Evolutionary conservation across 1,140 invertebrate species (phyloP), one percentile per base, ranked within the genome.

Genomic region (Daktulosphaira vitifoliae): DNA sequence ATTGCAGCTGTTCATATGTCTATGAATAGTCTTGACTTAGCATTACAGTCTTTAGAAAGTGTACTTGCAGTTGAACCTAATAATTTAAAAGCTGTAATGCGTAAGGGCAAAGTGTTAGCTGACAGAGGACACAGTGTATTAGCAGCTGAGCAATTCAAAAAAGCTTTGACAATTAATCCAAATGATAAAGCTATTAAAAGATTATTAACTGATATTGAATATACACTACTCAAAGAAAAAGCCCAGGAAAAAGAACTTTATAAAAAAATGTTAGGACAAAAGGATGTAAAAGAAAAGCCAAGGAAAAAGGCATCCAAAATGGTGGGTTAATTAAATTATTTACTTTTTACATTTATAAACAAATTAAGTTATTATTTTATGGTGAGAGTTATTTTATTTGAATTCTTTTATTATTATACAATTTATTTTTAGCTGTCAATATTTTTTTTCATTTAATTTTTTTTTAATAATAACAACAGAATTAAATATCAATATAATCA

Each of bases 1-100:
- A 81, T 95, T 77, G 89, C 90, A 6, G 87, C 88, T 62, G 87
- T 90, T 22, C 90, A 94, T 75, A 81, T 94, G 38, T 92, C 91
- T 77, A 83, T 87, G 25, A 82, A 86, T 68, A 85, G 87, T 0
- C 92, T 82, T 72, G 88, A 92, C 70, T 82, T 85, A 25, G 91
- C 91, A 15, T 76, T 91, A 5, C 80, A 81, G 71, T 90, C 89
- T 23, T 82, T 93, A 22, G 84, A 90, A 44, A 79, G 82, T 73
- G 91, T 94, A 1, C 74, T 95, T 8, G 78, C 80, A 65, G 85
- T 86, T 73, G 87, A 94, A 73, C 89, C 91, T 13, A 76, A 85
- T 66, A 95, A 96, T 78, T 82, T 89, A 0, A 96, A 95, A 77
- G 91, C 92, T 5, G 74, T 95, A 6, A 94, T 86, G 74, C 82